These are phyloP conservation scores for Podarcis raffonei DNA, from an alignment of 2,113 vertebrate genomes.

Conservation along the genomic window DNA sequence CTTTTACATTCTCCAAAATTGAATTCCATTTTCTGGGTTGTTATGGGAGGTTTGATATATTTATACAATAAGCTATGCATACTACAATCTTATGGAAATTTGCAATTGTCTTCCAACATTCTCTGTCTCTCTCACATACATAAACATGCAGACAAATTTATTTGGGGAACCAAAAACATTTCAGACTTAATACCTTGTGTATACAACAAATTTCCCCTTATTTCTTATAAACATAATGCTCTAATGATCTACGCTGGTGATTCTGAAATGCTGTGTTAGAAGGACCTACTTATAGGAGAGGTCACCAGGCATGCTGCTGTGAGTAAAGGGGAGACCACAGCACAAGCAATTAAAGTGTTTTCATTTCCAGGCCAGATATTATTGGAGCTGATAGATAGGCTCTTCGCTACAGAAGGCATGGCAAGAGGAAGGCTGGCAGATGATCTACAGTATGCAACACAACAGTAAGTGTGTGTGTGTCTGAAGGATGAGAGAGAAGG, in stretches of 20 bases:
- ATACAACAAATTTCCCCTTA: background rate
- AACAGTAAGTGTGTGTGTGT: background rate
- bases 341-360: background rate
- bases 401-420: background rate
- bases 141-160: background rate
- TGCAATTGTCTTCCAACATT: background rate
- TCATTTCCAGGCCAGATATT: background rate
- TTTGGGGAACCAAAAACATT: background rate
- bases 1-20: conserved; percentile 6
- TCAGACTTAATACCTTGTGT: background rate
- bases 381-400: background rate
- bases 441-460: background rate
- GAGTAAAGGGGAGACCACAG: background rate
- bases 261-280: background rate
- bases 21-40: background rate
- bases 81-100: background rate
- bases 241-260: background rate
- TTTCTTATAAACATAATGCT: background rate
- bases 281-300: background rate
- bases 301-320: background rate
- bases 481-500: background rate
- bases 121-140: background rate
- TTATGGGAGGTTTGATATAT: conserved; percentile 3
- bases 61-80: conserved; percentile 5
- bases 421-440: background rate